phyloP scores from a whole-genome alignment of 2,888 invertebrate genomes.

The Tachystola acroxantha region DNA sequence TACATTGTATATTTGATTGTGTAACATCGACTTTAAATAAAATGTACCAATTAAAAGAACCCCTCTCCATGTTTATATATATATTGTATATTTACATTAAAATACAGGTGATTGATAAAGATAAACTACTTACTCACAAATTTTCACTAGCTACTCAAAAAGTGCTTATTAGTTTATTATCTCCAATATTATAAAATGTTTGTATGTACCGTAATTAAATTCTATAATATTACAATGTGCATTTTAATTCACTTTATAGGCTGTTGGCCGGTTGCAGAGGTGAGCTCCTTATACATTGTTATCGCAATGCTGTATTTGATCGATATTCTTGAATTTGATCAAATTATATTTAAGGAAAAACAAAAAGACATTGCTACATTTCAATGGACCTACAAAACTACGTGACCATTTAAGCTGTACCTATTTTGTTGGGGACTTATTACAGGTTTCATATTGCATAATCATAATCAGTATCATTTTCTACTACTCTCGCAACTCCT shows the following conservation, averaged over 20 bases:
- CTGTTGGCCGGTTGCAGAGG: too few relatives aligned
- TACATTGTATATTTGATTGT: background rate
- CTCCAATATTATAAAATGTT: conserved; percentile 75
- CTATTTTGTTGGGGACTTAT: too few relatives aligned
- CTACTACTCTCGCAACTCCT: too few relatives aligned
- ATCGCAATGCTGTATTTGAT: too few relatives aligned
- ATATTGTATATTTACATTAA: conserved; percentile 33
- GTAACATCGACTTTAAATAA: background rate
- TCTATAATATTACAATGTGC: conserved; percentile 64
- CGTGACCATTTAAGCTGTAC: too few relatives aligned
- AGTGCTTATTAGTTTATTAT: conserved; percentile 76
- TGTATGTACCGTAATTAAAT: conserved; percentile 78
- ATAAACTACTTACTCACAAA: conserved; percentile 52
- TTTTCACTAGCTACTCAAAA: conserved; percentile 65
- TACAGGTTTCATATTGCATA: too few relatives aligned
- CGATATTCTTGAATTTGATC: too few relatives aligned
- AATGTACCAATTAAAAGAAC: conserved; percentile 26
- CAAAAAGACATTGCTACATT: too few relatives aligned
- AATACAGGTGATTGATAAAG: conserved; percentile 31
- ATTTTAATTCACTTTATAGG: conserved; percentile 54
- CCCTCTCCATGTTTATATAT: conserved; percentile 49
- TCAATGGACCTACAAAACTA: too few relatives aligned
- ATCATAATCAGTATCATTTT: too few relatives aligned
- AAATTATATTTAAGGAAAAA: too few relatives aligned
- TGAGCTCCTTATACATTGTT: too few relatives aligned